These are phyloP conservation scores for Mactromeris polynyma DNA, from an alignment of 2,888 invertebrate species.

Conservation along the genomic window DNA sequence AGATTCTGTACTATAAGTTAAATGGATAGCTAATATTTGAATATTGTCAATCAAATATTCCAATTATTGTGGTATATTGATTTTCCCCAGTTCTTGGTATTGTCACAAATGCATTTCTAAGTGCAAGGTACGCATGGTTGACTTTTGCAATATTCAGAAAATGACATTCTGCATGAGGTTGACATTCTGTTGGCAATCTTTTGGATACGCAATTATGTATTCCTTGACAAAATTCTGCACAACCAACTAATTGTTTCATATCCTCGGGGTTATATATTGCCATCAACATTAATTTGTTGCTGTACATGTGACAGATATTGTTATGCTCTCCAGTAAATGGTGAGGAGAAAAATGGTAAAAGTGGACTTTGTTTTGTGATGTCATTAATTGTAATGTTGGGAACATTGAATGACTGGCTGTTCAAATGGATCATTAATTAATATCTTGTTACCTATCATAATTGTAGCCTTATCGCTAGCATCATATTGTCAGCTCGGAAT, in stretches of 20 bases:
- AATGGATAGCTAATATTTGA: background rate
- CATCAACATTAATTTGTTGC: background rate
- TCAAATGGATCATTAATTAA: background rate
- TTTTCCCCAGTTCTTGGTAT: background rate
- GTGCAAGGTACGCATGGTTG: background rate
- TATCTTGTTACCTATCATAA: background rate
- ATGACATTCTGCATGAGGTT: background rate
- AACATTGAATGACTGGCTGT: background rate
- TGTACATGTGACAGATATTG: background rate
- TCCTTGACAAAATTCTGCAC: background rate
- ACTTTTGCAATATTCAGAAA: background rate
- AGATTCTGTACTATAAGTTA: background rate
- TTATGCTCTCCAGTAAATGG: background rate
- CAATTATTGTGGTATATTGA: background rate
- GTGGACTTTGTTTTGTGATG: background rate
- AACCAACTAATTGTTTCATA: constrained; percentile 3
- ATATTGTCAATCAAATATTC: constrained; percentile 10
- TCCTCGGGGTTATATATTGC: background rate
- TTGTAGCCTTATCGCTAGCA: background rate
- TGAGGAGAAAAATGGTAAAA: background rate
- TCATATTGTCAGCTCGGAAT: background rate
- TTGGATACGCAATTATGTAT: background rate
- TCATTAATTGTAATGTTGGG: background rate
- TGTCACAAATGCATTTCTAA: background rate
- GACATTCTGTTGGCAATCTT: background rate